Percentiles rank a stretch among this genome's conserved stretches.
These are phyloP conservation scores for Pardalotus punctatus DNA, from an alignment of 2,113 vertebrate species.

Conservation along the genomic window DNA sequence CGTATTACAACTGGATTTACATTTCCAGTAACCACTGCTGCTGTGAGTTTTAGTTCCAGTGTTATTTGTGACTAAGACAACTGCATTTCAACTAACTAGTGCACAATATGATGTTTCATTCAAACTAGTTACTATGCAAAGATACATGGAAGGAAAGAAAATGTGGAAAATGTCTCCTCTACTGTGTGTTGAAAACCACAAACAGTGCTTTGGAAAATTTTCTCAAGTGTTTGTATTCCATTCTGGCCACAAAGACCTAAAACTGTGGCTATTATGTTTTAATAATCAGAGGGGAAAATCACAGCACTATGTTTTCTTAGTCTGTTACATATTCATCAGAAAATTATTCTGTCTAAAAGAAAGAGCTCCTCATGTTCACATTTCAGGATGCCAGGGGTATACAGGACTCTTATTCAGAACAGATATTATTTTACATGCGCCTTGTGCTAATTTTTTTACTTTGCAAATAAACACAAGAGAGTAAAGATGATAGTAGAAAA, in stretches of 20 bases:
- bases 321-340: not conserved
- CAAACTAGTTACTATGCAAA: not conserved
- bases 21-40: not conserved
- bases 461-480: not conserved
- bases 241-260: not conserved
- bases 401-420: not conserved
- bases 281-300: not conserved
- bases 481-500: not conserved
- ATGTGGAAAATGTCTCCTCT: not conserved
- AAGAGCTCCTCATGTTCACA: not conserved
- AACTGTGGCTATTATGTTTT: not conserved
- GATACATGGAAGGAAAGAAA: not conserved
- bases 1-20: not conserved
- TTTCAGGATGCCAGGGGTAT: not conserved
- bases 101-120: not conserved
- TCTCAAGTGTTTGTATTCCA: not conserved
- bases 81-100: not conserved
- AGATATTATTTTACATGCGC: not conserved
- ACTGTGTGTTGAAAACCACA: not conserved
- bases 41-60: not conserved
- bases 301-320: not conserved
- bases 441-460: not conserved
- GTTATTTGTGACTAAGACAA: not conserved
- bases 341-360: not conserved
- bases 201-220: not conserved